A percentile compares a stretch with the other conserved stretches of the same genome.
These are phyloP conservation scores for Circaetus gallicus DNA, from an alignment of 2,113 vertebrate genomes.

Conservation along the genomic window DNA sequence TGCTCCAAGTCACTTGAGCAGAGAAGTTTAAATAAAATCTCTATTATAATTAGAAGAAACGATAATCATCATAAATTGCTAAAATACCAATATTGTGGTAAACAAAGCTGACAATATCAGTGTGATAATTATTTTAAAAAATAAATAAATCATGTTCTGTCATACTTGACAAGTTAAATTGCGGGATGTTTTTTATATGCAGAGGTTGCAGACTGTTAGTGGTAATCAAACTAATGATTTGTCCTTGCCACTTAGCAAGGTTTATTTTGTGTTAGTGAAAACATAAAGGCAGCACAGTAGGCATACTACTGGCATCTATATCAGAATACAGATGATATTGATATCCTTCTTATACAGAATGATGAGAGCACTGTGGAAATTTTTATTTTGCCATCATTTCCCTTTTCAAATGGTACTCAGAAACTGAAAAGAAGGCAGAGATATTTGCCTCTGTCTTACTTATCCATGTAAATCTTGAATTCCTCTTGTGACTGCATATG, in stretches of 20 bases:
- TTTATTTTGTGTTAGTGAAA: neutral
- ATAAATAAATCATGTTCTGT: slow-evolving; percentile 25
- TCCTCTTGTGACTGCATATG: neutral
- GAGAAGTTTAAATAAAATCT: neutral
- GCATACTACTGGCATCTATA: neutral
- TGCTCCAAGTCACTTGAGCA: neutral
- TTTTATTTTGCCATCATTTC: neutral
- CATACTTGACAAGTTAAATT: slow-evolving; percentile 15
- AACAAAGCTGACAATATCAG: slow-evolving; percentile 31
- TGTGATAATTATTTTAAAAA: neutral
- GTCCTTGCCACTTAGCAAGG: neutral
- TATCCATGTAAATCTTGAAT: neutral
- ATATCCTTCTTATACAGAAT: neutral
- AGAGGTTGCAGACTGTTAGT: neutral
- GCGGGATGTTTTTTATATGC: neutral
- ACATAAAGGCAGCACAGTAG: neutral
- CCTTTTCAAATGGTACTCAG: neutral
- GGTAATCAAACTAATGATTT: slow-evolving; percentile 17
- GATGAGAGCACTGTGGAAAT: neutral
- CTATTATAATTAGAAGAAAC: neutral
- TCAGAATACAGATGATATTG: neutral
- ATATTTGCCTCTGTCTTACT: neutral
- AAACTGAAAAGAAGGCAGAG: neutral
- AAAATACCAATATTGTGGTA: neutral
- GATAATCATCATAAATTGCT: neutral